A percentile compares a stretch with the other conserved stretches of the same genome.
Evolutionary conservation across 1,140 invertebrate genomes (phyloP).

Genomic region (Diabrotica undecimpunctata): DNA sequence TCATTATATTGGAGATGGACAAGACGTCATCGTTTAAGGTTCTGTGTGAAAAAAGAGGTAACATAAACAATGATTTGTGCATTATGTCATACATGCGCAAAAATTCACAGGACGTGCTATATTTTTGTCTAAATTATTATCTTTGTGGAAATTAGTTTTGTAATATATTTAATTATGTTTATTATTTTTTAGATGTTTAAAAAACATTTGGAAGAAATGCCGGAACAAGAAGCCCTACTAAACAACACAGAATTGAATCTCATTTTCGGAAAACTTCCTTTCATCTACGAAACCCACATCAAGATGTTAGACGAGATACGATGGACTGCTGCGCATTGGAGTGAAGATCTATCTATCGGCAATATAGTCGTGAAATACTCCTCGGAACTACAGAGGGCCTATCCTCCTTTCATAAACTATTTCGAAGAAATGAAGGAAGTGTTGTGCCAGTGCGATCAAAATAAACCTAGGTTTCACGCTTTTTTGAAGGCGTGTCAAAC

Average conservation of each 20-base stretch:
- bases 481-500: conserved; percentile 95
- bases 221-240: conserved; percentile 73
- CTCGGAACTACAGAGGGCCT: conserved; percentile 81
- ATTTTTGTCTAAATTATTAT: too few relatives aligned
- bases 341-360: conserved; percentile 72
- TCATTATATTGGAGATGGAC: too few relatives aligned
- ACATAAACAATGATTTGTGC: too few relatives aligned
- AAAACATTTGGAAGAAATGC: conserved; percentile 81
- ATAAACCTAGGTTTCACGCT: conserved; percentile 93
- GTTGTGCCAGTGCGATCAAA: conserved; percentile 82
- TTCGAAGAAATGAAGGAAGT: conserved; percentile 96
- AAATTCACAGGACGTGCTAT: too few relatives aligned
- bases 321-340: conserved; percentile 66
- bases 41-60: too few relatives aligned
- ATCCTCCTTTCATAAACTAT: conserved; percentile 96
- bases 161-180: too few relatives aligned
- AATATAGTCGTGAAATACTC: conserved; percentile 83
- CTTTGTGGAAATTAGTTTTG: too few relatives aligned
- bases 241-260: conserved; percentile 91
- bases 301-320: conserved; percentile 76
- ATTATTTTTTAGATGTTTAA: conserved; percentile 77
- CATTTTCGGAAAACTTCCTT: conserved; percentile 93
- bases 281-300: conserved; percentile 89
- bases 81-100: too few relatives aligned
- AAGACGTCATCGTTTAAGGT: too few relatives aligned